Evolutionary conservation across 2,888 invertebrate genomes (phyloP).

Genomic region (Dasypolia templi): DNA sequence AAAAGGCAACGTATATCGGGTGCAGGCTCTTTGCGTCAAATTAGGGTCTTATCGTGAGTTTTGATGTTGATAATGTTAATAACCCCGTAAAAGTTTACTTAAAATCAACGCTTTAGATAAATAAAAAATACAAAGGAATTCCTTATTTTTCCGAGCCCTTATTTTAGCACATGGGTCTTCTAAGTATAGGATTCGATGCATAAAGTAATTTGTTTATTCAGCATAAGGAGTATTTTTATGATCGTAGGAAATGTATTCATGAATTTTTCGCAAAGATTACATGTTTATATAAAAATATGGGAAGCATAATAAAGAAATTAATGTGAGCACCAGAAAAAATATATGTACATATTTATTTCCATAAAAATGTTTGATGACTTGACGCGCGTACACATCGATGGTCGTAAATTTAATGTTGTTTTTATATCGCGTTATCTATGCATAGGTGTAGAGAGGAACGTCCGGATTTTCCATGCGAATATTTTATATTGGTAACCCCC

Average conservation of each 20-base stretch:
- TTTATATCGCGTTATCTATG: slow-evolving; percentile 75
- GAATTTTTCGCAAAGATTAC: slow-evolving; percentile 68
- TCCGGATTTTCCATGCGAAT: slow-evolving; percentile 74
- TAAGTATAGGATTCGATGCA: slow-evolving; percentile 57
- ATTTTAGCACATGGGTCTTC: slow-evolving; percentile 52
- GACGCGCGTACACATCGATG: slow-evolving; percentile 67
- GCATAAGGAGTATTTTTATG: slow-evolving; percentile 64
- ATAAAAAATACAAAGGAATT: slow-evolving; percentile 34
- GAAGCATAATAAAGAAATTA: slow-evolving; percentile 68
- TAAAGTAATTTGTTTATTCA: slow-evolving; percentile 66
- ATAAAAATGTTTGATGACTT: slow-evolving; percentile 69
- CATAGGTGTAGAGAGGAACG: slow-evolving; percentile 68
- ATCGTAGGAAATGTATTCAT: slow-evolving; percentile 66
- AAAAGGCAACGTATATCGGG: slow-evolving; percentile 36
- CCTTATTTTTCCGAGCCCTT: slow-evolving; percentile 28
- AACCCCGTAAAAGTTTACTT: slow-evolving; percentile 11
- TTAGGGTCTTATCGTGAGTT: slow-evolving; percentile 50
- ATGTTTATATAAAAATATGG: slow-evolving; percentile 68
- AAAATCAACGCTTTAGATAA: slow-evolving; percentile 28
- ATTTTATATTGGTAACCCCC: slow-evolving; percentile 74
- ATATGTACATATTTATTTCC: slow-evolving; percentile 67
- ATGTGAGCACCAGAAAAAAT: slow-evolving; percentile 66
- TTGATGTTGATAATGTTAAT: slow-evolving; percentile 36
- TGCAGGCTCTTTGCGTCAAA: slow-evolving; percentile 48
- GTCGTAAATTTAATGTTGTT: slow-evolving; percentile 74